Conservation (phyloP, 2,797 vertebrate genomes). For the Danio aesculapii region DNA sequence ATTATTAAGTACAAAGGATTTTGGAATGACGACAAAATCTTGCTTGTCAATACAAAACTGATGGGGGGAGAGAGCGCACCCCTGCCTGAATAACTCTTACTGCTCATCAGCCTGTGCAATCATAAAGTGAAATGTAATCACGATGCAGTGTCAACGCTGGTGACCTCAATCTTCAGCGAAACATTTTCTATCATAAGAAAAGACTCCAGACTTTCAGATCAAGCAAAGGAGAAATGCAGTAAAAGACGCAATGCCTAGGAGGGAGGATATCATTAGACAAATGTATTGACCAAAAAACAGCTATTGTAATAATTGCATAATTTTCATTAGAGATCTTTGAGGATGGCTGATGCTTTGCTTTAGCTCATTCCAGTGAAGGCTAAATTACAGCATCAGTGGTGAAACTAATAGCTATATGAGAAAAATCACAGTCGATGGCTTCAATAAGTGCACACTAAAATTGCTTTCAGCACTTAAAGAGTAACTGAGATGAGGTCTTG, state of each 20-base stretch:
- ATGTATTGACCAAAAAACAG: constrained; percentile 9
- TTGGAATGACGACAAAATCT: neutral
- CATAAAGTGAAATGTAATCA: constrained; percentile 29
- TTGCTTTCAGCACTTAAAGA: constrained; percentile 43
- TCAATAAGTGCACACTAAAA: constrained; percentile 25
- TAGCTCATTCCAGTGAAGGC: neutral
- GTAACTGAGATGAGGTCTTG: constrained; percentile 37
- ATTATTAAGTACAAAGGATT: neutral
- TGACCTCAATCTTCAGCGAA: constrained; percentile 27
- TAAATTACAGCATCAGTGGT: constrained; percentile 33
- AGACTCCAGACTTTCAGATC: neutral
- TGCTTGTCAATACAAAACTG: neutral
- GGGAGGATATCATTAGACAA: neutral
- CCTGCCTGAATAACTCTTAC: neutral
- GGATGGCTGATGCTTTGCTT: constrained; percentile 13
- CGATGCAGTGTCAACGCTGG: neutral
- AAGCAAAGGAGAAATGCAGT: neutral
- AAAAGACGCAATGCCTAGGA: constrained; percentile 1
- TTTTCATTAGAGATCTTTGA: constrained; percentile 15
- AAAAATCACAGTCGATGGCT: constrained; percentile 18
- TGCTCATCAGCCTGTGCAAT: constrained; percentile 21
- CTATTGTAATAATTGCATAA: constrained; percentile 17
- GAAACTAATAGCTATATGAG: constrained; percentile 12
- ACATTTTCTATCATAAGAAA: constrained; percentile 5
- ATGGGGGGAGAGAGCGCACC: neutral